Evolutionary conservation across 1,140 invertebrate genomes (phyloP), one percentile per base, ranked within the genome.

Genomic region (Tribolium madens): DNA sequence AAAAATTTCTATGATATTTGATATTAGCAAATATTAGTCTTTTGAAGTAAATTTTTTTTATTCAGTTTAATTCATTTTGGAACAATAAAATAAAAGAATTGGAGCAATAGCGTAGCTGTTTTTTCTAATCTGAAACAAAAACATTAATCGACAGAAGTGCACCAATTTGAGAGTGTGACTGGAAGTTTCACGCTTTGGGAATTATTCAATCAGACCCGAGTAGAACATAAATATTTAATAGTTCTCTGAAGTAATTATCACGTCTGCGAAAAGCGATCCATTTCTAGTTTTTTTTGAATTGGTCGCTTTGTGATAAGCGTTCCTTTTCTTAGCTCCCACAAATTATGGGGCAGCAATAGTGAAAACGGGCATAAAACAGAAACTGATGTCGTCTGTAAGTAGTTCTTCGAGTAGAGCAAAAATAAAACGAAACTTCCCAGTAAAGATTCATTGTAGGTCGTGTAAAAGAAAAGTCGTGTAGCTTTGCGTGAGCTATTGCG

Each of bases 381-480:
- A 64, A 12, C 57, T 33, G 57, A 64, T 64, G 57, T 64, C 57
- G 57, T 64, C 18, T 21, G 57, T 33, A 26, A 64, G 57, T 64
- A 26, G 57, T 64, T 64, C 57, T 9, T 14, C 12, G 21, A 12
- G 57, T 64, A 12, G 21, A 33, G 57, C 57, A 64, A 18, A 26
- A 64, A 64, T 64, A 64, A 64, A 64, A 64, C 17, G 57, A 64
- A 64, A 21, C 26, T 21, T 31, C 57, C 21, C 57, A 15, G 57
- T 64, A 64, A 64, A 64, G 57, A 64, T 64, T 64, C 57, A 64
- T 64, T 64, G 57, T 64, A 26, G 57, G 21, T 64, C 57, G 57
- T 64, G 57, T 64, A 64, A 64, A 64, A 64, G 57, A 64, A 64
- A 64, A 64, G 57, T 64, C 57, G 57, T 64, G 57, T 64, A 64